Conservation (phyloP, 2,797 vertebrate species). For the Channa striata region DNA sequence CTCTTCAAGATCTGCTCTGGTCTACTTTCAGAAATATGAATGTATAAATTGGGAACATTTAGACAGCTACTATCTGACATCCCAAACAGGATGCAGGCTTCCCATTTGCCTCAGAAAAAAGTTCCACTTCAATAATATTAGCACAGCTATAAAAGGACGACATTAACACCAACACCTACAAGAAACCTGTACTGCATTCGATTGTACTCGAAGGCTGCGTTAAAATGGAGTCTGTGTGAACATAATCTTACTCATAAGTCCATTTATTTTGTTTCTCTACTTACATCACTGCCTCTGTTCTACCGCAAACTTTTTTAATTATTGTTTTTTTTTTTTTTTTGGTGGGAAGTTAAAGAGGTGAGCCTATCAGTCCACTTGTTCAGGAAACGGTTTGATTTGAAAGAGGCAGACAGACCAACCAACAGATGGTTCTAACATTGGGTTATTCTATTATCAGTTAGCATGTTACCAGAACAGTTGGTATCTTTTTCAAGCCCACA, state of each 20-base stretch:
- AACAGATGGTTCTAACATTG: constrained; percentile 54
- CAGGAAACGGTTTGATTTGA: constrained; percentile 8
- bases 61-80: constrained; percentile 25
- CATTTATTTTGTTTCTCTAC: constrained; percentile 14
- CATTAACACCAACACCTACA: constrained; percentile 20
- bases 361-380: constrained; percentile 18
- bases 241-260: constrained; percentile 22
- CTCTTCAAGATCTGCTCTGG: constrained; percentile 13
- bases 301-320: constrained; percentile 3
- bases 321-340: constrained; percentile 16
- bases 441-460: constrained; percentile 58
- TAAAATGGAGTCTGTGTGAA: too few species aligned
- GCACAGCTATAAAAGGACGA: constrained; percentile 37
- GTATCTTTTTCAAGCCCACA: constrained; percentile 47
- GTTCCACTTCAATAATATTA: constrained; percentile 29
- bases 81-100: constrained; percentile 32
- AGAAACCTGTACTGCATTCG: constrained; percentile 28
- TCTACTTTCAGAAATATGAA: constrained; percentile 24
- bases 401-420: constrained; percentile 30
- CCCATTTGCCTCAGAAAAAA: constrained; percentile 46
- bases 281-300: constrained; percentile 8
- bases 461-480: constrained; percentile 53
- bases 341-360: constrained; percentile 22
- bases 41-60: constrained; percentile 33
- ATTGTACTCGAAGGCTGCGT: too few species aligned